Percentiles rank a stretch among this genome's conserved stretches.
phyloP scores from a whole-genome alignment of 2,797 vertebrate species.

The Sebastes taczanowskii region DNA sequence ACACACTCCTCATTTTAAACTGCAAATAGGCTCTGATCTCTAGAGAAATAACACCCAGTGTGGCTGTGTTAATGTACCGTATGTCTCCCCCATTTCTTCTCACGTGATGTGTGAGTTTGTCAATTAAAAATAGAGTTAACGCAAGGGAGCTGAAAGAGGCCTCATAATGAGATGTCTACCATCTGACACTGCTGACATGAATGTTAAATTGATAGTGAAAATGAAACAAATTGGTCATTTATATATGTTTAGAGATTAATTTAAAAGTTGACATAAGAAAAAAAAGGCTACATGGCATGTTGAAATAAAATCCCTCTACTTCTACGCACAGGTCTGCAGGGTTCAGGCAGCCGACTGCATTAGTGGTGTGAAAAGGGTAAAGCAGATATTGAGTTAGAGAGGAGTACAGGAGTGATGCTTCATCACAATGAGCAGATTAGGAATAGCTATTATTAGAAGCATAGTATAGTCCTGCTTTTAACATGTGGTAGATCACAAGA shows the following conservation, averaged over 20 bases:
- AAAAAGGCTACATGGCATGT: background rate
- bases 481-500: slow-evolving; percentile 37
- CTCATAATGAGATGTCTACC: background rate
- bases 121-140: background rate
- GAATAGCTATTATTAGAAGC: slow-evolving; percentile 62
- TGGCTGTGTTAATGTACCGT: slow-evolving; percentile 2
- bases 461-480: slow-evolving; percentile 53
- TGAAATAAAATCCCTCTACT: slow-evolving; percentile 5
- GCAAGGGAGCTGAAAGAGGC: background rate
- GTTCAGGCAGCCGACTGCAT: slow-evolving; percentile 10
- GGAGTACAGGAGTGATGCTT: slow-evolving; percentile 31
- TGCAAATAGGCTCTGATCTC: slow-evolving; percentile 51
- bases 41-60: slow-evolving; percentile 34
- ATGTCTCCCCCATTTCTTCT: slow-evolving; percentile 1
- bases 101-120: slow-evolving; percentile 7
- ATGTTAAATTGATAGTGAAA: background rate
- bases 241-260: background rate
- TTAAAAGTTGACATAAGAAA: background rate
- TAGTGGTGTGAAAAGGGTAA: slow-evolving; percentile 21
- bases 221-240: background rate
- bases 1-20: slow-evolving; percentile 30
- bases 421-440: slow-evolving; percentile 60
- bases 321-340: background rate
- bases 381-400: slow-evolving; percentile 24
- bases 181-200: background rate